phyloP scores from a whole-genome alignment of 2,797 vertebrate species.

The Hipposideros larvatus region DNA sequence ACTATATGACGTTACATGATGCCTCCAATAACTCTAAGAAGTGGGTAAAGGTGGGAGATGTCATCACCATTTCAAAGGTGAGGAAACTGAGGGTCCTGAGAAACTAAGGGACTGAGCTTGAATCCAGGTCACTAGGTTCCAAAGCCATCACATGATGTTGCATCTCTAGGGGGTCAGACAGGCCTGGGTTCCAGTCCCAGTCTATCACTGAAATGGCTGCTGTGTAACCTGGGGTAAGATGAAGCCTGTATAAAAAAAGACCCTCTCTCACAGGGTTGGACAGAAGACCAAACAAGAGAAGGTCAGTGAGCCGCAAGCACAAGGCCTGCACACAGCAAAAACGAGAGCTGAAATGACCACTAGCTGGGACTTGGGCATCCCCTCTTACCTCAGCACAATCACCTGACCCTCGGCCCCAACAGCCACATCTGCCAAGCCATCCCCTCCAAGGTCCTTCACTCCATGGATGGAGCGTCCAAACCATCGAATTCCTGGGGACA shows the following conservation, averaged over 20 bases:
- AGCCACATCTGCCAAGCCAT: constrained; percentile 89
- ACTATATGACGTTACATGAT: not conserved
- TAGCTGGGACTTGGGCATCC: not conserved
- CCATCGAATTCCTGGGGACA: constrained; percentile 83
- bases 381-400: constrained; percentile 89
- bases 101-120: not conserved
- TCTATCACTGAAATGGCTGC: not conserved
- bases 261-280: not conserved
- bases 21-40: not conserved
- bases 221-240: not conserved
- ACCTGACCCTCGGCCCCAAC: constrained; percentile 89
- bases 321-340: not conserved
- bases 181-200: not conserved
- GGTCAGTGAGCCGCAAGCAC: rapidly evolving
- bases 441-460: constrained; percentile 86
- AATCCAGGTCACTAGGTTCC: not conserved
- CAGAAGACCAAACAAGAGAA: too few species aligned
- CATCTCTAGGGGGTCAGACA: not conserved
- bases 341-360: not conserved
- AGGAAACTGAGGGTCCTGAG: not conserved
- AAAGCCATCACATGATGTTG: not conserved
- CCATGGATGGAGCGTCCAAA: constrained; percentile 92
- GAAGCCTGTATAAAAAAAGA: not conserved
- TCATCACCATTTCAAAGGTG: not conserved
- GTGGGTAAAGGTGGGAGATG: not conserved